Evolutionary conservation across 2,113 vertebrate species (phyloP).

Genomic region (Cheilinus undulatus): DNA sequence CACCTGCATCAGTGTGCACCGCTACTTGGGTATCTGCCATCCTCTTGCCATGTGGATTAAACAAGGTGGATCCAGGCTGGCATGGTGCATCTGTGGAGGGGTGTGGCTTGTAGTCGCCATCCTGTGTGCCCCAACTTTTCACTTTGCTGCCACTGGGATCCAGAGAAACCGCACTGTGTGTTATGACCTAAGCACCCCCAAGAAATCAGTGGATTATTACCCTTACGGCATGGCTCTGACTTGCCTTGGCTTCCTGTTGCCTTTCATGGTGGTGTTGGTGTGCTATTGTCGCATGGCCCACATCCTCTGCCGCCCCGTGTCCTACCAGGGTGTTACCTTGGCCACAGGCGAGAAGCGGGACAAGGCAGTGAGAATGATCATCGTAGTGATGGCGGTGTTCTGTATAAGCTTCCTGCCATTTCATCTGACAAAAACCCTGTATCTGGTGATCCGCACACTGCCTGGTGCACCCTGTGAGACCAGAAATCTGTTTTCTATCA

Average conservation of each 20-base stretch:
- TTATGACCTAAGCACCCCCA: conserved; percentile 91
- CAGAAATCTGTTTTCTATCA: conserved; percentile 88
- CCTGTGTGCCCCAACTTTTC: conserved; percentile 91
- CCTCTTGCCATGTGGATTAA: conserved; percentile 91
- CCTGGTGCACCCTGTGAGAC: conserved; percentile 72
- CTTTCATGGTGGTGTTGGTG: conserved; percentile 88
- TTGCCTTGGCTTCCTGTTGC: conserved; percentile 89
- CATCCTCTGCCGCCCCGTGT: conserved; percentile 86
- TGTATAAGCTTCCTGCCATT: conserved; percentile 96
- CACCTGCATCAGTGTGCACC: conserved; percentile 96
- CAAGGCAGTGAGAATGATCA: conserved; percentile 91
- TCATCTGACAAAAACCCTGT: conserved; percentile 94
- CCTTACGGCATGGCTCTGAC: conserved; percentile 96
- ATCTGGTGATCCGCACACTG: conserved; percentile 88
- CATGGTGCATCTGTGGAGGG: conserved; percentile 86
- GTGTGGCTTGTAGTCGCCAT: conserved; percentile 87
- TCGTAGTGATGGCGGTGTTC: conserved; percentile 90
- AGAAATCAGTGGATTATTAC: conserved; percentile 85
- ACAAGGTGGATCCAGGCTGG: conserved; percentile 86
- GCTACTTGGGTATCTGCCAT: conserved; percentile 96
- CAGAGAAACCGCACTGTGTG: conserved; percentile 96
- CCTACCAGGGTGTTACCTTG: conserved; percentile 67
- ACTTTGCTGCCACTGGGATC: conserved; percentile 89
- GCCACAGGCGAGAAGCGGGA: conserved; percentile 84
- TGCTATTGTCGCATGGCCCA: conserved; percentile 92